Conservation (phyloP, 1,140 invertebrate genomes). For the Euura lappo region DNA sequence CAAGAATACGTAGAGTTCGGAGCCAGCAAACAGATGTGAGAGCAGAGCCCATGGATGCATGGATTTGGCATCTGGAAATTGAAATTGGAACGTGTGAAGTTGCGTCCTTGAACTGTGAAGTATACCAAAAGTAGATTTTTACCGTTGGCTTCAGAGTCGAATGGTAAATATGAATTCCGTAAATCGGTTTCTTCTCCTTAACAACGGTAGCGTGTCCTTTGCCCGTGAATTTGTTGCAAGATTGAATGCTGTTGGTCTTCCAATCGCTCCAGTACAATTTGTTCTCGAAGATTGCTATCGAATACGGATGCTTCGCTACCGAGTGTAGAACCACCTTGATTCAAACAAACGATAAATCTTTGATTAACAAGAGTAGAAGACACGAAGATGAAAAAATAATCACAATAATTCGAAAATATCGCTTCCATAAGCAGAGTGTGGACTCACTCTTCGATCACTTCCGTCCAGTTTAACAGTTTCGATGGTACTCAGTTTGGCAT, state of each 20-base stretch:
- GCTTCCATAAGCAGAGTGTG: slow-evolving; percentile 15
- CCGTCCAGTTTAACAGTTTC: slow-evolving; percentile 81
- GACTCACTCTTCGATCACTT: slow-evolving; percentile 64
- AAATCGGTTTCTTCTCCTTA: slow-evolving; percentile 59
- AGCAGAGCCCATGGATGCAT: slow-evolving; percentile 72
- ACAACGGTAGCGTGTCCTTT: slow-evolving; percentile 65
- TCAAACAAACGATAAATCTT: slow-evolving; percentile 16
- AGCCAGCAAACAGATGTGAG: slow-evolving; percentile 81
- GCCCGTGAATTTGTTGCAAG: slow-evolving; percentile 72
- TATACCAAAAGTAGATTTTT: not conserved
- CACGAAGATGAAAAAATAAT: slow-evolving; percentile 9
- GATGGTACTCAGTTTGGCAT: slow-evolving; percentile 73
- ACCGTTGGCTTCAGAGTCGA: slow-evolving; percentile 62
- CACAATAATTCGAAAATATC: too few species aligned
- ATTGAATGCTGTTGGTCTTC: slow-evolving; percentile 68
- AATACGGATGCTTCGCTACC: slow-evolving; percentile 77
- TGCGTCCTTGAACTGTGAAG: too few species aligned
- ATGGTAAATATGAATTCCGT: slow-evolving; percentile 74
- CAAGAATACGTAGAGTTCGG: slow-evolving; percentile 69
- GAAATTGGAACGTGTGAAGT: not conserved
- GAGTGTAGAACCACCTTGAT: slow-evolving; percentile 60
- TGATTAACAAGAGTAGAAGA: slow-evolving; percentile 1
- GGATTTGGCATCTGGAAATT: slow-evolving; percentile 65
- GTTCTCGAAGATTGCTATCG: slow-evolving; percentile 87
- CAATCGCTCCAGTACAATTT: slow-evolving; percentile 88